A percentile compares a stretch with the other conserved stretches of the same genome.
Evolutionary conservation across 2,113 vertebrate species (phyloP).

Genomic region (Gymnorhina tibicen): DNA sequence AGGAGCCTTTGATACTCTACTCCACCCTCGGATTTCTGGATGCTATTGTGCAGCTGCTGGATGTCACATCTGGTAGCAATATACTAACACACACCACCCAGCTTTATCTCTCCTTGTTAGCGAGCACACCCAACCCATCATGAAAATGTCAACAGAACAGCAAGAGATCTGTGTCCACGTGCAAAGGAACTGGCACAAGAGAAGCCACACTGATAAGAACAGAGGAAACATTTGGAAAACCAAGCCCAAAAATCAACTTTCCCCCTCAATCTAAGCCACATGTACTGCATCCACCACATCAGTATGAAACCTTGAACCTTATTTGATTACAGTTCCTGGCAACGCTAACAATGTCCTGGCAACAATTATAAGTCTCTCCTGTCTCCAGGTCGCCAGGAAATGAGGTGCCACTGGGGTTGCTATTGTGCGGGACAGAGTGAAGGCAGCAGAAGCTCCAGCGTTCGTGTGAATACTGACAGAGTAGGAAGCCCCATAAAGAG

Average conservation of each 20-base stretch:
- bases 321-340: neutral
- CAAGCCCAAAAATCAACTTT: neutral
- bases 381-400: neutral
- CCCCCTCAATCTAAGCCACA: neutral
- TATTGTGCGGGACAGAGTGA: neutral
- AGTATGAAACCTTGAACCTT: neutral
- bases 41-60: neutral
- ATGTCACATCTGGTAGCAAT: conserved; percentile 27
- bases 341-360: neutral
- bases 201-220: neutral
- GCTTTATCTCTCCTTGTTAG: neutral
- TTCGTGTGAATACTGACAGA: rapidly evolving
- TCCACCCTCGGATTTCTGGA: conserved; percentile 4
- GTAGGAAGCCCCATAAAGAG: neutral
- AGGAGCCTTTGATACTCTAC: neutral
- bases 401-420: neutral
- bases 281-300: neutral
- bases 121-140: neutral
- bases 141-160: neutral
- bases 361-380: neutral
- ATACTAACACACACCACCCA: neutral
- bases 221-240: neutral
- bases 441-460: neutral
- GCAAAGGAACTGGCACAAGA: neutral
- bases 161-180: neutral